Base-by-base conservation (phyloP, 2,113 vertebrate genomes). In the Bos indicus region DNA sequence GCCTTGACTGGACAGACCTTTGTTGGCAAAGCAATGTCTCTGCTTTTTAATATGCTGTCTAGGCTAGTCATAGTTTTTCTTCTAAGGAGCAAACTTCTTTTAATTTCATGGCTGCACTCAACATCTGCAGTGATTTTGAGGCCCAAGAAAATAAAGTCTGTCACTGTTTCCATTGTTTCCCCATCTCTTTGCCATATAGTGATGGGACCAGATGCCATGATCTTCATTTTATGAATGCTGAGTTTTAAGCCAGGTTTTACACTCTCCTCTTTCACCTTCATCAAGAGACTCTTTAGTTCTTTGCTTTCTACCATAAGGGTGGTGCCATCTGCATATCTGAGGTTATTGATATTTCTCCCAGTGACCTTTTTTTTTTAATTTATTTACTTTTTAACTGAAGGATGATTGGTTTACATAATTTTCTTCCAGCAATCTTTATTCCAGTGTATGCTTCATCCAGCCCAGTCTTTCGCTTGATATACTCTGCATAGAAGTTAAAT, bases 281-380 rank as follows among this genome's bases (percentile, higher is more conserved):
- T 36, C n/a, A 71, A 21, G 19, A 71, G 9, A 23, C 64, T 71
- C n/a, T 71, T 71, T 71, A 36, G 19, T 71, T 71, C 64, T 71
- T 21, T 2, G 2, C 64, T 71, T 71, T 71, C n/a, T 36, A 3
- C 64, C 64, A 36, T 71, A 71, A 36, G n/a, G 5, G 2, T 71
- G 10, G 19, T 36, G n/a, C 6, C 64, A 36, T 71, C n/a, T 23
- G n/a, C 64, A 36, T 71, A 71, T 71, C 64, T 36, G 64, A 71
- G 9, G n/a, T 71, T 36, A 71, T 71, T 36, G n/a, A 71, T 23
- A 36, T 36, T 71, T 71, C n/a, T 71, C n/a, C 64, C 64, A 71
- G n/a, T 5, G 11, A 36, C 23, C 19, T 36, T 36, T 71, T 17
- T 64, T 21, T 36, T 11, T 0, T 0, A 71, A 36, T 23, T 36